Conservation (phyloP, 1,140 invertebrate species). For the Centruroides vittatus region DNA sequence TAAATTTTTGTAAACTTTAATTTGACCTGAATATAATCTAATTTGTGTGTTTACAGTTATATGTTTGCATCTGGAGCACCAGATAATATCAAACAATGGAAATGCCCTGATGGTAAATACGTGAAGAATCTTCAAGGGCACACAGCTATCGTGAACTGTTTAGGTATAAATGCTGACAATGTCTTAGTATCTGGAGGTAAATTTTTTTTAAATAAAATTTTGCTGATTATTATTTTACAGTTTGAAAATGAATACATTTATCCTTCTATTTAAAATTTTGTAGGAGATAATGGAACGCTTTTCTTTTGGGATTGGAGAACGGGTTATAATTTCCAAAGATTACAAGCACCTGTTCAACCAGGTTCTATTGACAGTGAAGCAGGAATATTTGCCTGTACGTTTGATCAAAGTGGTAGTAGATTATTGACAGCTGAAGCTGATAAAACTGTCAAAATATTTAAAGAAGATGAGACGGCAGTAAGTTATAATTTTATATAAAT, state of each 20-base stretch:
- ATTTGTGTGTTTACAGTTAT: slow-evolving; percentile 40
- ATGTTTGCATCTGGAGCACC: slow-evolving; percentile 96
- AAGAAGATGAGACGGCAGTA: slow-evolving; percentile 80
- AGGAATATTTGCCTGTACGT: slow-evolving; percentile 89
- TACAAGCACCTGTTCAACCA: slow-evolving; percentile 85
- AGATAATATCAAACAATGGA: slow-evolving; percentile 99
- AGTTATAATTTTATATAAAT: slow-evolving; percentile 29
- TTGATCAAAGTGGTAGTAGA: slow-evolving; percentile 82
- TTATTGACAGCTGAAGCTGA: slow-evolving; percentile 96
- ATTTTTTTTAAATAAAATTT: background rate
- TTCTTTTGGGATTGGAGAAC: slow-evolving; percentile 98
- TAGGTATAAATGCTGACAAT: slow-evolving; percentile 84
- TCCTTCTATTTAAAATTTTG: background rate
- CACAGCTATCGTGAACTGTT: slow-evolving; percentile 92
- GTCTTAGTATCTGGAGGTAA: slow-evolving; percentile 87
- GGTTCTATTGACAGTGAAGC: slow-evolving; percentile 99
- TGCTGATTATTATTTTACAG: too few relatives aligned
- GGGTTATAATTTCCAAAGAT: slow-evolving; percentile 92
- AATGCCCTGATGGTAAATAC: slow-evolving; percentile 94
- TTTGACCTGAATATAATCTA: background rate
- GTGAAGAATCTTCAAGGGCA: slow-evolving; percentile 95
- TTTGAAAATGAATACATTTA: background rate
- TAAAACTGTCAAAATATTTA: slow-evolving; percentile 99
- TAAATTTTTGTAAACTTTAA: too few relatives aligned
- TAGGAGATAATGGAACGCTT: slow-evolving; percentile 86